These are phyloP conservation scores for Micromys minutus DNA, from an alignment of 2,113 vertebrate genomes.

Conservation along the genomic window DNA sequence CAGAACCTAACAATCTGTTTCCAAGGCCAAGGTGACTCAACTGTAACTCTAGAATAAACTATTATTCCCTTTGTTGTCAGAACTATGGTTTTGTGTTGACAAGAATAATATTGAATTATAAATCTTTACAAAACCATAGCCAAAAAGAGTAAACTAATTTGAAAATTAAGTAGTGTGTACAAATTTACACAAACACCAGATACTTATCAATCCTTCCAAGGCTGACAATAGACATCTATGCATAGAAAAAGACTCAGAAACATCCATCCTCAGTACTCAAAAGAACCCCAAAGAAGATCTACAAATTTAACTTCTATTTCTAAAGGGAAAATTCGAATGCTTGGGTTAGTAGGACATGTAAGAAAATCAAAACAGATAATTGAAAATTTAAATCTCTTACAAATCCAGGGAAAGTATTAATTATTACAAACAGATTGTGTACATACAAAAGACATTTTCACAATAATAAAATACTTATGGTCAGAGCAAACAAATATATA, in stretches of 20 bases:
- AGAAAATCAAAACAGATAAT: background rate
- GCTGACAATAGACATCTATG: background rate
- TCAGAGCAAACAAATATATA: background rate
- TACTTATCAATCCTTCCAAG: too few relatives aligned
- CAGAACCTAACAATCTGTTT: background rate
- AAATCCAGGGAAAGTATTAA: background rate
- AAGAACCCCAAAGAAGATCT: background rate
- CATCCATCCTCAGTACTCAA: background rate
- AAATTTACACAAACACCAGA: background rate
- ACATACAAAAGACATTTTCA: background rate
- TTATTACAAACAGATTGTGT: background rate
- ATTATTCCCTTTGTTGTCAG: background rate
- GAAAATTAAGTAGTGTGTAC: background rate
- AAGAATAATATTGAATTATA: background rate
- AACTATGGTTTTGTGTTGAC: background rate
- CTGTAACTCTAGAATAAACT: background rate
- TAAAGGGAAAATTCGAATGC: background rate
- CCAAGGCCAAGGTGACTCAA: too few relatives aligned
- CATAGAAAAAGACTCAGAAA: background rate
- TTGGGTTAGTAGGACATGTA: background rate
- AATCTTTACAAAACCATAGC: background rate
- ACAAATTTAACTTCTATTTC: background rate
- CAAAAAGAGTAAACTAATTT: background rate
- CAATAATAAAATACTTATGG: background rate
- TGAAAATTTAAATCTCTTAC: background rate